These are phyloP conservation scores for Malacosoma neustria DNA, from an alignment of 2,888 invertebrate species.

Conservation along the genomic window DNA sequence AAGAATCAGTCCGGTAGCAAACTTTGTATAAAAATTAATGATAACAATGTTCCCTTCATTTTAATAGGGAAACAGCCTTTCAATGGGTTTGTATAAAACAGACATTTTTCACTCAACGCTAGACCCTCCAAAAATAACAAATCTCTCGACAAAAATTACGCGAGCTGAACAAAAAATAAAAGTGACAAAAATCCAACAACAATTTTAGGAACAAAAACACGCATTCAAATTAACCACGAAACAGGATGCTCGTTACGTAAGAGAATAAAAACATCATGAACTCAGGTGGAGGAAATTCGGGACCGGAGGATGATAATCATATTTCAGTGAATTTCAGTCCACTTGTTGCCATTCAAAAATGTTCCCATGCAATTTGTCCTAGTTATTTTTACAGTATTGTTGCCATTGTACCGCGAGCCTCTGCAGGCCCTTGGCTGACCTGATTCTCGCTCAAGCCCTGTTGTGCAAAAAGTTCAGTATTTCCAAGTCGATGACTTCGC, in stretches of 20 bases:
- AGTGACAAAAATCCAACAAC: slow-evolving; percentile 37
- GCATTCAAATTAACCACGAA: slow-evolving; percentile 60
- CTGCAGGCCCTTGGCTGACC: slow-evolving; percentile 14
- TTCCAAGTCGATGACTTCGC: neutral
- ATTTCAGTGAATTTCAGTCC: slow-evolving; percentile 37
- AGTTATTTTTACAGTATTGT: slow-evolving; percentile 14
- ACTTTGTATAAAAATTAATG: too few relatives aligned
- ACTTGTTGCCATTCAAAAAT: slow-evolving; percentile 39
- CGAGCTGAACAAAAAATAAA: slow-evolving; percentile 18
- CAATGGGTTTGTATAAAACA: slow-evolving; percentile 1
- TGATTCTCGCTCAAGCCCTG: slow-evolving; percentile 9
- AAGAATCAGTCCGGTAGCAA: too few relatives aligned
- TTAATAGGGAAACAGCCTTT: neutral
- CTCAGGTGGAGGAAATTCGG: slow-evolving; percentile 45
- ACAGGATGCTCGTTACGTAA: slow-evolving; percentile 59
- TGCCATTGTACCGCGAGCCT: slow-evolving; percentile 14
- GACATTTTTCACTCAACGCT: slow-evolving; percentile 3
- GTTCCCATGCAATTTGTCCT: slow-evolving; percentile 20
- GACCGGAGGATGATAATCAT: slow-evolving; percentile 44
- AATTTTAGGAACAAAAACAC: slow-evolving; percentile 51
- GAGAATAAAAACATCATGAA: slow-evolving; percentile 39
- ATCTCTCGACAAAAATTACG: slow-evolving; percentile 16
- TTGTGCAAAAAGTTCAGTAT: neutral
- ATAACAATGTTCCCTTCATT: slow-evolving; percentile 6
- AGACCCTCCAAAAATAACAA: slow-evolving; percentile 19